Base-by-base conservation (phyloP, 2,797 vertebrate genomes). In the Loris lydekkerianus region DNA sequence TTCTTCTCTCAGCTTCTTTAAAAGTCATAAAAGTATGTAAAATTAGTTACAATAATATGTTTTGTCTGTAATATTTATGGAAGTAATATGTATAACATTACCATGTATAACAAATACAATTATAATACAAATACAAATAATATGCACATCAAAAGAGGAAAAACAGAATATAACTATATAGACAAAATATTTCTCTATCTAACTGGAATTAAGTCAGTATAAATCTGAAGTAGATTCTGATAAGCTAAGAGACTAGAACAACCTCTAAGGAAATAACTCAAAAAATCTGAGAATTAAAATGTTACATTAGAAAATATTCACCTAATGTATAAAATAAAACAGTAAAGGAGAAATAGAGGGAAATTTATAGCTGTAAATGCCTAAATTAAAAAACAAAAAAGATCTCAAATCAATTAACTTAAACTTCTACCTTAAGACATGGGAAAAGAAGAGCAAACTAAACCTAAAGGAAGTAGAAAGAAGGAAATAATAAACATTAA, bases 251-350 rank as follows among this genome's bases (percentile, higher is more conserved):
- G 18, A 37, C 18, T 61, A 94, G 40, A 87, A 20, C 34, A 58
- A 73, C 27, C n/a, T n/a, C 9, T 53, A 76, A 91, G 23, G 69
- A 94, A 95, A 77, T 91, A 60, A 76, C 58, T n/a, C 7, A 46
- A 96, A 96, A 86, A 91, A 89, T 60, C n/a, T 27, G 77, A 86
- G n/a, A 94, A 76, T 84, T 80, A 61, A 72, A 61, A 93, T 40
- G 40, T 4, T 40, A 69, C 17, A 43, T 85, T 89, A 65, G n/a
- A 96, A 94, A 78, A 80, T 49, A 93, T 20, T 91, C 7, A 80
- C 29, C 86, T 67, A 69, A 67, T 53, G 40, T 40, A 7, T 27
- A 91, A 78, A 65, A 86, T 25, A 89, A 83, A 86, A 58, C 9
- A 56, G 25, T 84, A 81, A 80, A 85, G 34, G 10, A 84, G n/a